phyloP scores from a whole-genome alignment of 2,888 invertebrate species.

The Heliconius hortense region DNA sequence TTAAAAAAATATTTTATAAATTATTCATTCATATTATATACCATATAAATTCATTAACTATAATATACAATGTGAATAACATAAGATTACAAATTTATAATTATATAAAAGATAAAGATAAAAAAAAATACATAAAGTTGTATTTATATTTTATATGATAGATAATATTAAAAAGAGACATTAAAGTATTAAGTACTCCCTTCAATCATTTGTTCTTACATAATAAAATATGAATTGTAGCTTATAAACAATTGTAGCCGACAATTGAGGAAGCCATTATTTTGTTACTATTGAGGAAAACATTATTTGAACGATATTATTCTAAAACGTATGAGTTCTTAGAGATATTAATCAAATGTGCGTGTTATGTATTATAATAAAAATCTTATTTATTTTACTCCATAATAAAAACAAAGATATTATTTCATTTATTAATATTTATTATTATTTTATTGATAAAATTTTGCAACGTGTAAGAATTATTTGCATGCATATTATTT shows the following conservation, averaged over 20 bases:
- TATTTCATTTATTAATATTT: neutral
- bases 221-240: neutral
- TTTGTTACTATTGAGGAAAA: slow-evolving; percentile 14
- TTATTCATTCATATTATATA: neutral
- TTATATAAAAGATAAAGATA: neutral
- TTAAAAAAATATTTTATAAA: neutral
- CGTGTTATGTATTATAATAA: neutral
- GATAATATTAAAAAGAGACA: neutral
- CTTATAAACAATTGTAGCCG: neutral
- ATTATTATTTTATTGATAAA: neutral
- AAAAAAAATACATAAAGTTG: neutral
- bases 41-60: neutral
- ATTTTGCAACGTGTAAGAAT: neutral
- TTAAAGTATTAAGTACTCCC: neutral
- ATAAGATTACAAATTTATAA: neutral
- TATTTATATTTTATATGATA: neutral
- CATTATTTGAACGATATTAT: slow-evolving; percentile 10
- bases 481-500: neutral
- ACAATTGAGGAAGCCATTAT: slow-evolving; percentile 16
- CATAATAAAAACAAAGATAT: neutral
- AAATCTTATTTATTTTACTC: neutral
- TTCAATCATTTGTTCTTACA: neutral
- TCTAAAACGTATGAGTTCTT: neutral
- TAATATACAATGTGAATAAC: neutral
- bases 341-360: neutral